Conservation (phyloP, 2,888 invertebrate species). For the Caenorhabditis angaria region DNA sequence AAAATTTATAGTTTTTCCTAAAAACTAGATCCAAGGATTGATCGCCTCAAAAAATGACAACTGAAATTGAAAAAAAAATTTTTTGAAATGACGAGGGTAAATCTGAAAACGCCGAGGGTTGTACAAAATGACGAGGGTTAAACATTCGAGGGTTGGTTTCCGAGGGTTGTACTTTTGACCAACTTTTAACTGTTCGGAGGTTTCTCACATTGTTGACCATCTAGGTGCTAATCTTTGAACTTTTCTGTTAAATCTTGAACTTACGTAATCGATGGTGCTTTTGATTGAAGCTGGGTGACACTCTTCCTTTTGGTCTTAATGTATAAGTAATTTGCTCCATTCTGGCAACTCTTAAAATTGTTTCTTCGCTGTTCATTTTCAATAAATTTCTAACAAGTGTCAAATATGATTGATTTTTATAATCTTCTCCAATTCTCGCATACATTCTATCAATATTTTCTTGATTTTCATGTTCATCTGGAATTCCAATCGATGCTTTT, state of each 20-base stretch:
- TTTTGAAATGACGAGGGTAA: too few species aligned
- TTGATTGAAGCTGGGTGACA: too few species aligned
- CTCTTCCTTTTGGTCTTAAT: too few species aligned
- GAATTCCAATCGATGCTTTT: not conserved
- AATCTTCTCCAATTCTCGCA: not conserved
- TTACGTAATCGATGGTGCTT: not conserved
- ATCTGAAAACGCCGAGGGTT: too few species aligned
- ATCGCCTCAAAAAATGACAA: too few species aligned
- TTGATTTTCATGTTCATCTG: not conserved
- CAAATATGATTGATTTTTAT: not conserved
- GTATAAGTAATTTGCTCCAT: not conserved
- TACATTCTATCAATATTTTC: not conserved
- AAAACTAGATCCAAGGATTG: too few species aligned
- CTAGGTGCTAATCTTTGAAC: not conserved
- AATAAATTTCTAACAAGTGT: not conserved
- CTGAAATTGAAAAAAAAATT: too few species aligned
- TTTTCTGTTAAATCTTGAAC: not conserved
- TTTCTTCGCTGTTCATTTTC: not conserved
- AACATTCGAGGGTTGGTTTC: too few species aligned
- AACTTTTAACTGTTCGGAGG: too few species aligned
- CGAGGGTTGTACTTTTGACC: too few species aligned
- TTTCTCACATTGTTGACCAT: not conserved
- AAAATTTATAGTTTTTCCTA: too few species aligned
- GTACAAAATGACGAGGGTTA: too few species aligned
- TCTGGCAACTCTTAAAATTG: conserved; percentile 7